Base-by-base conservation (phyloP, 2,113 vertebrate genomes). In the Albula goreensis region DNA sequence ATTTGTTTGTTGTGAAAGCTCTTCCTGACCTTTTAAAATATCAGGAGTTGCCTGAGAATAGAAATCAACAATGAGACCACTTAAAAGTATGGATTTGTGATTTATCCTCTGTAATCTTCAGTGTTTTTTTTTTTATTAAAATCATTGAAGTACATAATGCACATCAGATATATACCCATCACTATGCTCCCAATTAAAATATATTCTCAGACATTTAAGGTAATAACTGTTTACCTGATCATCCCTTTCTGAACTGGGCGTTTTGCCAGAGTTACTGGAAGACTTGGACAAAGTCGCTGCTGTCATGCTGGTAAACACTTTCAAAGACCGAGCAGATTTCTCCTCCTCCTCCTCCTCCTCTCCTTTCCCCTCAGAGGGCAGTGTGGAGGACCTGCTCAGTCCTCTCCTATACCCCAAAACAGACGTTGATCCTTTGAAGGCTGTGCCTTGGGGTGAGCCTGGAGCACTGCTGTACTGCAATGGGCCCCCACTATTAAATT, bases 11-110 rank as follows among this genome's bases (percentile, higher is more conserved):
- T 94, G 96, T 74, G 95, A 94, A 88, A 98, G 92, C 87, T 97
- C 96, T 87, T 97, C 96, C 91, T 97, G 98, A 90, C 97, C 98
- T 95, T 97, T 98, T 90, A 99, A 93, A 89, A 99, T 96, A 94
- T 99, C 98, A 79, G 98, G 98, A 87, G 98, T 99, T 80, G 93
- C 97, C 98, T 99, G 92, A 5, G 89, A 93, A 96, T 90, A 88
- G n/a, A 83, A 88, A 85, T 51, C 41, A 50, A 49, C 41, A 85
- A 63, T 31, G 4, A 85, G 25, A 31, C 22, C 50, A 7, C 50
- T 56, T 66, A 48, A 0, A 57, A 85, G 19, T 85, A 13, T 57
- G 17, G 22, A 78, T 74, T 78, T 57, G 50, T 17, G 52, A 56
- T 7, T 48, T 25, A 17, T 12, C 2, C 7, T 51, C 15, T 49